Percentiles rank a stretch among this genome's conserved stretches.
phyloP scores from a whole-genome alignment of 2,797 vertebrate genomes.

The Lates japonicus region DNA sequence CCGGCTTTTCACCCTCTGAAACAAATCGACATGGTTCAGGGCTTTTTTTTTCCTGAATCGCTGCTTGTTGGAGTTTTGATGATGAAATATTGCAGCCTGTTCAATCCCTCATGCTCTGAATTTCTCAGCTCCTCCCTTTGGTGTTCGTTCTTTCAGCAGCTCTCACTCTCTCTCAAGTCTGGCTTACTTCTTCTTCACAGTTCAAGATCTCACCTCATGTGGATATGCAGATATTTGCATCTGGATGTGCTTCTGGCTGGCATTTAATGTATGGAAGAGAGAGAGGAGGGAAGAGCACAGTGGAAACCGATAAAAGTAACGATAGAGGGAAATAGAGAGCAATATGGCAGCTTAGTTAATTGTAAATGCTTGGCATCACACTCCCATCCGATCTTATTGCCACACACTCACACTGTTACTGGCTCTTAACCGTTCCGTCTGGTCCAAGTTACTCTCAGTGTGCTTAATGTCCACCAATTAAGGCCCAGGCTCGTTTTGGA shows the following conservation, averaged over 20 bases:
- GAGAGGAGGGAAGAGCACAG: background rate
- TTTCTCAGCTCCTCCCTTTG: constrained; percentile 62
- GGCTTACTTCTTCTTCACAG: constrained; percentile 29
- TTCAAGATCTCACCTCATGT: constrained; percentile 40
- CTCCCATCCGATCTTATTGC: constrained; percentile 47
- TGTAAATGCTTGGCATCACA: constrained; percentile 52
- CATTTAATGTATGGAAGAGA: constrained; percentile 14
- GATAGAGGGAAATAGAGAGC: constrained; percentile 39
- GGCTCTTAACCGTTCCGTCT: constrained; percentile 59
- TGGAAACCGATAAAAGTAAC: constrained; percentile 27
- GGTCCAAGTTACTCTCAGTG: constrained; percentile 64
- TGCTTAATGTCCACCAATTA: constrained; percentile 76
- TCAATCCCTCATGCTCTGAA: constrained; percentile 60
- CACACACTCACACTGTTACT: constrained; percentile 58
- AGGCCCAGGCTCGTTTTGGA: constrained; percentile 72
- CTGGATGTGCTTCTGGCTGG: constrained; percentile 24
- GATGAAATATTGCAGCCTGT: constrained; percentile 80
- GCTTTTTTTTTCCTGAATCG: constrained; percentile 51
- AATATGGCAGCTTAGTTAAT: constrained; percentile 52
- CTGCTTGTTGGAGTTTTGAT: constrained; percentile 78
- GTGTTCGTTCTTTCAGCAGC: constrained; percentile 41
- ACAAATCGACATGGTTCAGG: constrained; percentile 77
- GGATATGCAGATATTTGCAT: constrained; percentile 35
- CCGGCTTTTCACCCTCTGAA: constrained; percentile 72
- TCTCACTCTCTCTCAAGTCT: constrained; percentile 40